Conservation (phyloP, 2,888 invertebrate species). For the Drosophila fungiperda region DNA sequence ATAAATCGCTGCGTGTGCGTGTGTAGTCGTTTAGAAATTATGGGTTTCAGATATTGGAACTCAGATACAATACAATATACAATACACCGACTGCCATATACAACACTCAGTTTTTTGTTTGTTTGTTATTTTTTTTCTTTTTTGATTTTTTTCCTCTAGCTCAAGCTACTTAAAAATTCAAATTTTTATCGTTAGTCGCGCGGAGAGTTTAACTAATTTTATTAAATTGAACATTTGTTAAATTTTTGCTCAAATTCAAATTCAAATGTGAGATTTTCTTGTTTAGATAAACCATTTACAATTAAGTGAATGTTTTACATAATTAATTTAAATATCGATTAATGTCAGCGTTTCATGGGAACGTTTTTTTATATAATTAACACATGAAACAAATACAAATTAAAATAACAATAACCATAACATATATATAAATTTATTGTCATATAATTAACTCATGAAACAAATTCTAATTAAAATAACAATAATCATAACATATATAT, state of each 20-base stretch:
- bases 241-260: slow-evolving; percentile 59
- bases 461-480: too few species aligned
- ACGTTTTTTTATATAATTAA: slow-evolving; percentile 8
- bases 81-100: slow-evolving; percentile 44
- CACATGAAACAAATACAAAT: not conserved
- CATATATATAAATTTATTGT: too few species aligned
- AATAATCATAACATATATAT: too few species aligned
- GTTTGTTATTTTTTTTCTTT: slow-evolving; percentile 13
- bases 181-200: slow-evolving; percentile 44
- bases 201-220: slow-evolving; percentile 71
- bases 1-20: slow-evolving; percentile 65
- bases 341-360: slow-evolving; percentile 47
- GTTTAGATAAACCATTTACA: slow-evolving; percentile 61
- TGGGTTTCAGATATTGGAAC: slow-evolving; percentile 69
- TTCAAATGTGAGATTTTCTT: slow-evolving; percentile 42
- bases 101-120: slow-evolving; percentile 24
- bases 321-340: slow-evolving; percentile 65
- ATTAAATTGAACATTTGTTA: slow-evolving; percentile 70
- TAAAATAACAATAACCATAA: not conserved
- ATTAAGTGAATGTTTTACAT: slow-evolving; percentile 71
- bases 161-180: slow-evolving; percentile 55
- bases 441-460: too few species aligned
- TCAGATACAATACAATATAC: slow-evolving; percentile 58
- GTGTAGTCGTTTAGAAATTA: slow-evolving; percentile 66
- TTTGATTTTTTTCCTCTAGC: not conserved